Percentiles rank a stretch among this genome's conserved stretches.
Evolutionary conservation across 2,797 vertebrate species (phyloP).

Genomic region (Alcedo quadribrachys): DNA sequence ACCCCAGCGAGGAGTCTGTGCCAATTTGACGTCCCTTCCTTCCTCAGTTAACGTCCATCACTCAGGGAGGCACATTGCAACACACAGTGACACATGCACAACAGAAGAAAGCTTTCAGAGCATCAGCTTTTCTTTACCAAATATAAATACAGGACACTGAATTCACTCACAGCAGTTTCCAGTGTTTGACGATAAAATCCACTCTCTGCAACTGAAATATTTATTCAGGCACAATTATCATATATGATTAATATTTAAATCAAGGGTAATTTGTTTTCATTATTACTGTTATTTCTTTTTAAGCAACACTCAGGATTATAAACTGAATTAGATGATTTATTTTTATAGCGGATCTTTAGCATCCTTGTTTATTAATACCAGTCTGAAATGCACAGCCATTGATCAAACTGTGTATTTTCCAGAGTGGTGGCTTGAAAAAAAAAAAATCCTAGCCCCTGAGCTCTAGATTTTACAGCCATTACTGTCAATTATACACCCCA

Average conservation of each 20-base stretch:
- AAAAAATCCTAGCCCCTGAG: not conserved
- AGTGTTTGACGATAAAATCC: not conserved
- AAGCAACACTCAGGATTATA: constrained; percentile 18
- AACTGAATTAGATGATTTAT: not conserved
- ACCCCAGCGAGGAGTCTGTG: not conserved
- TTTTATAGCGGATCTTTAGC: not conserved
- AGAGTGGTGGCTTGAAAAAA: not conserved
- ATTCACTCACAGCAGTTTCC: not conserved
- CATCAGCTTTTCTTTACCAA: not conserved
- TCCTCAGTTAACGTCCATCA: not conserved
- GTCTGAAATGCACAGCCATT: not conserved
- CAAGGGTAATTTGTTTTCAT: constrained; percentile 7
- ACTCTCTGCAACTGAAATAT: constrained; percentile 18
- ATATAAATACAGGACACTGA: not conserved
- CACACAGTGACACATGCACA: not conserved
- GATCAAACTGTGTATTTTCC: constrained; percentile 16
- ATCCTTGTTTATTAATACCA: not conserved
- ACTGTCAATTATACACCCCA: constrained; percentile 38
- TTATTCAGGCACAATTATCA: constrained; percentile 6
- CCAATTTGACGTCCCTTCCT: not conserved
- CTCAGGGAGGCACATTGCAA: not conserved
- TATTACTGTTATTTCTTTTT: constrained; percentile 17
- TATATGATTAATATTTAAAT: constrained; percentile 46
- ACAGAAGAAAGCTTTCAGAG: not conserved
- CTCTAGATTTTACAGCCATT: constrained; percentile 39